phyloP scores from a whole-genome alignment of 2,888 invertebrate species.

The Crossocerus cetratus region DNA sequence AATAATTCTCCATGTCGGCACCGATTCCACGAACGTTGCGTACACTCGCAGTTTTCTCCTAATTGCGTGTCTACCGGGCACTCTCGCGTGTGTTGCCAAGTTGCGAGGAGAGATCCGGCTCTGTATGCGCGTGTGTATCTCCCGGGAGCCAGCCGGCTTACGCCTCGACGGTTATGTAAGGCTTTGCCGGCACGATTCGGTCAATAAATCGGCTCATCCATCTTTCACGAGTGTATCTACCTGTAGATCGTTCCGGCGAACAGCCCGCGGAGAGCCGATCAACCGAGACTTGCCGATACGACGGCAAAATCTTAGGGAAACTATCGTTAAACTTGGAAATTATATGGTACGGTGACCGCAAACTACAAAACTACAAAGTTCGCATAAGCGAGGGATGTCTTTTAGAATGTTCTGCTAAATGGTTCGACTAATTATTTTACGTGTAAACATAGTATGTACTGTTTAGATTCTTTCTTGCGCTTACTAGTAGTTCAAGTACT shows the following conservation, averaged over 20 bases:
- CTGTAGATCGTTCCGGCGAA: constrained; percentile 24
- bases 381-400: neutral
- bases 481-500: neutral
- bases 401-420: neutral
- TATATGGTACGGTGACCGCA: neutral
- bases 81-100: constrained; percentile 24
- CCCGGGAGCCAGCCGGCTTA: constrained; percentile 32
- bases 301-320: constrained; percentile 29
- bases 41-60: neutral
- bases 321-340: neutral
- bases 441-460: neutral
- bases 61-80: neutral
- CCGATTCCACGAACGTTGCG: neutral
- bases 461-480: neutral
- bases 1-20: neutral
- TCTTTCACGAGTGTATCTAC: constrained; percentile 41
- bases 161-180: constrained; percentile 50
- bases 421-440: neutral
- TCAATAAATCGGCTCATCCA: constrained; percentile 54
- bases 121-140: constrained; percentile 10
- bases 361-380: neutral
- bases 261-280: constrained; percentile 13
- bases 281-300: constrained; percentile 5
- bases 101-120: constrained; percentile 1
- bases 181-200: constrained; percentile 38